Conservation (phyloP, 2,888 invertebrate species). For the Apantesis nais region DNA sequence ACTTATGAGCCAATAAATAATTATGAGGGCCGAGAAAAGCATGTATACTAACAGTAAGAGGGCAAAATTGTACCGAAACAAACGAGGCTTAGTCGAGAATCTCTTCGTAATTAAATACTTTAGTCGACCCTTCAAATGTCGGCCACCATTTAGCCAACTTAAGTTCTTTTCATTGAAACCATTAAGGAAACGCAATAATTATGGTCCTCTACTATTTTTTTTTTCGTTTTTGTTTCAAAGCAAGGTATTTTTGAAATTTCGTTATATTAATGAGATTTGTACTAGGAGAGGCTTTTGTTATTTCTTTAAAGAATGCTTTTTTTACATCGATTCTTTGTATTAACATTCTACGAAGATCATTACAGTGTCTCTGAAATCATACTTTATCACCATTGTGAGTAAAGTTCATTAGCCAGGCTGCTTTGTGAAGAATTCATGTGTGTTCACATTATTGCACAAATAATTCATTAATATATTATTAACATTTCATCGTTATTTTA, state of each 20-base stretch:
- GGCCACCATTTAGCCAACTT: conserved; percentile 53
- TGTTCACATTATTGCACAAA: no score
- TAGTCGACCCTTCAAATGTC: conserved; percentile 60
- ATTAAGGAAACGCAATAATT: conserved; percentile 54
- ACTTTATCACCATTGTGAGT: neutral
- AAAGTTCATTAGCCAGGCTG: neutral
- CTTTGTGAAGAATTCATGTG: no score
- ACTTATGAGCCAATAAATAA: conserved; percentile 37
- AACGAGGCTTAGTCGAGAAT: conserved; percentile 56
- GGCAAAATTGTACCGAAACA: conserved; percentile 51
- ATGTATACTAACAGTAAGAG: conserved; percentile 36
- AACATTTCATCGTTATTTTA: no score
- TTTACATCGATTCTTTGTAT: no score
- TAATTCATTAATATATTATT: no score
- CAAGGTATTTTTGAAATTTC: conserved; percentile 4
- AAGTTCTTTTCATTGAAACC: conserved; percentile 52
- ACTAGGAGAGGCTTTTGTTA: no score
- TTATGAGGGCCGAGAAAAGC: conserved; percentile 25
- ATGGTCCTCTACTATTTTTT: conserved; percentile 35
- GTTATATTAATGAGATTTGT: neutral
- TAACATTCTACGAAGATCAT: no score
- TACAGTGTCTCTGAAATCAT: neutral
- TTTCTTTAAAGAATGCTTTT: no score
- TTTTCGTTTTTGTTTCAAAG: conserved; percentile 15
- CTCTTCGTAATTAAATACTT: conserved; percentile 74